Percentiles rank a stretch among this genome's conserved stretches.
These are phyloP conservation scores for Calameuta idolon DNA, from an alignment of 2,888 invertebrate genomes.

Conservation along the genomic window DNA sequence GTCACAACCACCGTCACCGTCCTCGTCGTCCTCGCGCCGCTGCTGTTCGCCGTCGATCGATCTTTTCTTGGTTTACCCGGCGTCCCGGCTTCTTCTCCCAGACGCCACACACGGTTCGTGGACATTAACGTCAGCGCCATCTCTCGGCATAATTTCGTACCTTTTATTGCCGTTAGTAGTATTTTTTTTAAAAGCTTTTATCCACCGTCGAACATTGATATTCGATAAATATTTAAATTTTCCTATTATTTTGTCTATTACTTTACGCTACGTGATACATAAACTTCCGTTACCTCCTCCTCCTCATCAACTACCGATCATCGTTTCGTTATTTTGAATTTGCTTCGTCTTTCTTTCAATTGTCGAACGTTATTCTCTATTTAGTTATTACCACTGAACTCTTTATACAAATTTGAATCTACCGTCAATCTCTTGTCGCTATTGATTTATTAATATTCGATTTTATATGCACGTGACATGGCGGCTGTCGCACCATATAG, in stretches of 20 bases:
- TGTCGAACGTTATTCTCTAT: background rate
- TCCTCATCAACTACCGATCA: background rate
- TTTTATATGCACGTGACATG: background rate
- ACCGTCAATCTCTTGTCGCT: background rate
- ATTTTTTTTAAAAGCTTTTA: background rate
- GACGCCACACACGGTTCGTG: background rate
- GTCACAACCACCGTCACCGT: background rate
- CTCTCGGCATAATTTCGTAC: background rate
- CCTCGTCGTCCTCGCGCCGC: constrained; percentile 9
- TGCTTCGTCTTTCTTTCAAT: background rate
- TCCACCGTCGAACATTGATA: background rate
- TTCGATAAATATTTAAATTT: background rate
- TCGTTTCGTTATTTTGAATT: background rate
- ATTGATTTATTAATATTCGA: background rate
- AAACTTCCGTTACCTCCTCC: background rate
- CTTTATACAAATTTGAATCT: background rate
- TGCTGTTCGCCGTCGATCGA: constrained; percentile 16
- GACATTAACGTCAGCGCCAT: background rate
- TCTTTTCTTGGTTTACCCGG: constrained; percentile 17
- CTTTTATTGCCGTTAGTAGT: background rate
- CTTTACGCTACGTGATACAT: background rate
- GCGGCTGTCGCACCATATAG: background rate
- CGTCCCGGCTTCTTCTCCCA: constrained; percentile 2
- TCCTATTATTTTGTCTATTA: background rate
- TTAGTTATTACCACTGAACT: background rate